phyloP scores from a whole-genome alignment of 2,113 vertebrate genomes.

The Gymnocephalus cernua region DNA sequence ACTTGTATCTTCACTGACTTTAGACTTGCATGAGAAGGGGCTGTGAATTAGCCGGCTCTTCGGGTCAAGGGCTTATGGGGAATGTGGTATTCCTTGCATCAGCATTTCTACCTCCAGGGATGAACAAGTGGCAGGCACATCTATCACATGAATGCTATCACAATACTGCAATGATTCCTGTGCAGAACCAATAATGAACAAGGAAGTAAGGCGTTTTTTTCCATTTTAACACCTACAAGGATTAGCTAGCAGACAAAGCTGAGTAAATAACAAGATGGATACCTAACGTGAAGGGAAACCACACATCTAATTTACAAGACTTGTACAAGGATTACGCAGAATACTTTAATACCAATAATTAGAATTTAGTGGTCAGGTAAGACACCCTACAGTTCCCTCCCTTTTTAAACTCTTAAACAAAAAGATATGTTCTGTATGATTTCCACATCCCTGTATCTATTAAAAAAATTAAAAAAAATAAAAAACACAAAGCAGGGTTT shows the following conservation, averaged over 20 bases:
- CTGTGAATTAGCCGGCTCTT: neutral
- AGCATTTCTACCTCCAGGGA: constrained; percentile 8
- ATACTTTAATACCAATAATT: neutral
- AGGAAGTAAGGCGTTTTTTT: neutral
- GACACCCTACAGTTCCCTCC: neutral
- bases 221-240: neutral
- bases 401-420: neutral
- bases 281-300: neutral
- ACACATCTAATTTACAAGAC: neutral
- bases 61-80: constrained; percentile 4
- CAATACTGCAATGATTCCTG: neutral
- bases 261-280: neutral
- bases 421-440: neutral
- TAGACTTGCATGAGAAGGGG: neutral
- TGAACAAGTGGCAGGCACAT: neutral
- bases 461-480: neutral
- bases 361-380: neutral
- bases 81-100: neutral
- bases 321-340: neutral
- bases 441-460: neutral
- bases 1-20: neutral
- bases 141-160: neutral
- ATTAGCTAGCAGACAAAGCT: neutral
- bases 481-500: neutral
- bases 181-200: neutral